Base-by-base conservation (phyloP, 2,113 vertebrate genomes). In the Furnarius figulus region DNA sequence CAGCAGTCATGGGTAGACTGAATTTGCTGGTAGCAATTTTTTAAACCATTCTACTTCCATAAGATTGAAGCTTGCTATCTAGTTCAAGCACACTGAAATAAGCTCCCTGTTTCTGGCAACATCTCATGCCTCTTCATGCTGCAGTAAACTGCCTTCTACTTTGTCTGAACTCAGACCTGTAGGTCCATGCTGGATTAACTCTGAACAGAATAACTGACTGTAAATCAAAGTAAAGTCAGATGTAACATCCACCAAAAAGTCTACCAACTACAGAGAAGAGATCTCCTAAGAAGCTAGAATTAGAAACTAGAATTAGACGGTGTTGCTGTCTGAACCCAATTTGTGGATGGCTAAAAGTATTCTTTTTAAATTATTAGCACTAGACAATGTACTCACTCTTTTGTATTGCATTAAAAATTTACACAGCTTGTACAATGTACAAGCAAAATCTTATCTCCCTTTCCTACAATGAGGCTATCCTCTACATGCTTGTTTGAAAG, bases 381-480 rank as follows among this genome's bases (percentile, higher is more conserved):
- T 31, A 83, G 46, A 86, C 40, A 86, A 83, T 68, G 31, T 23
- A 86, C 70, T 85, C 72, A 44, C 20, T 77, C 63, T 88, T 82
- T 63, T 80, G 59, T 80, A 71, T 63, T 46, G 14, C 63, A 92
- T 94, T 90, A 97, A 95, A 94, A 83, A 92, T 88, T 94, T 85
- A 86, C 18, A 49, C 8, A 76, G 59, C 31, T 58, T 80, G 25
- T 46, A 78, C 44, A 79, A 9, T 39, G 14, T 53, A 85, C 58
- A 83, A 93, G 71, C 5, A 83, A 94, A 90, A 82, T 53, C 35
- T 87, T 85, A 56, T 30, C 53, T 94, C 16, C 3, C 31, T 76
- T 61, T 78, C 9, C 25, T 62, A 35, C 25, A 56, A 75, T 75
- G 28, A 73, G 7, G 24, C 27, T 83, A n/a, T 76, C 76, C 28